Evolutionary conservation across 1,140 invertebrate species (phyloP).

Genomic region (Marisa cornuarietis): DNA sequence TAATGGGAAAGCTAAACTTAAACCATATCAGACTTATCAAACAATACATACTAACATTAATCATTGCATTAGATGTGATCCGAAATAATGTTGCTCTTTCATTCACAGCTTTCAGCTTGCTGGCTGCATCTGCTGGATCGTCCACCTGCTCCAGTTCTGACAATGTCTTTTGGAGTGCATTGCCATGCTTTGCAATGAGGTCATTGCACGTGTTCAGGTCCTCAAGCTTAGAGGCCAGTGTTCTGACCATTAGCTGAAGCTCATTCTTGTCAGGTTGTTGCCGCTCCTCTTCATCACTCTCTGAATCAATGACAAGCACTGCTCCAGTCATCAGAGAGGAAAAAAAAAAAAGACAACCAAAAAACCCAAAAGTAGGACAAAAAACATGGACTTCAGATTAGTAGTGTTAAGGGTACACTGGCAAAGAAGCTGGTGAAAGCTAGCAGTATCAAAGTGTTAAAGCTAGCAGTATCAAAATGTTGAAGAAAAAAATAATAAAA

Average conservation of each 20-base stretch:
- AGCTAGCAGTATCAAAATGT: no score
- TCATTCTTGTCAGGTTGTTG: conserved; percentile 69
- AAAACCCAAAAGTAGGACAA: not conserved
- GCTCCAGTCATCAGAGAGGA: conserved; percentile 3
- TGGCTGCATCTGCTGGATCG: conserved; percentile 69
- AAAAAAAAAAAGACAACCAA: conserved; percentile 6
- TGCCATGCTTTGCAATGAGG: conserved; percentile 86
- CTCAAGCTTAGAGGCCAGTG: conserved; percentile 77
- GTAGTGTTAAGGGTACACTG: no score
- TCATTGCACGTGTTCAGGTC: conserved; percentile 91
- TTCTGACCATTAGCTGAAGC: conserved; percentile 72
- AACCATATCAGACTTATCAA: no score
- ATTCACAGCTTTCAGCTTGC: conserved; percentile 80
- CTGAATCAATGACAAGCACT: conserved; percentile 63
- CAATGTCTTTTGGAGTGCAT: conserved; percentile 82
- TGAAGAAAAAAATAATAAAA: no score
- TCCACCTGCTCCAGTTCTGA: conserved; percentile 84
- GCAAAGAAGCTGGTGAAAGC: no score
- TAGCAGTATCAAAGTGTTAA: no score
- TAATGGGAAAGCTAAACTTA: no score
- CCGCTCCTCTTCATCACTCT: conserved; percentile 76
- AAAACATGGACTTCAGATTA: no score
- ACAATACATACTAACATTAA: conserved; percentile 79
- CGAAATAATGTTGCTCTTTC: conserved; percentile 92
- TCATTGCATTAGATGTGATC: conserved; percentile 94